These are phyloP conservation scores for Nematostella vectensis DNA, from an alignment of 92 coral and sea anemone genomes.

Conservation along the genomic window DNA sequence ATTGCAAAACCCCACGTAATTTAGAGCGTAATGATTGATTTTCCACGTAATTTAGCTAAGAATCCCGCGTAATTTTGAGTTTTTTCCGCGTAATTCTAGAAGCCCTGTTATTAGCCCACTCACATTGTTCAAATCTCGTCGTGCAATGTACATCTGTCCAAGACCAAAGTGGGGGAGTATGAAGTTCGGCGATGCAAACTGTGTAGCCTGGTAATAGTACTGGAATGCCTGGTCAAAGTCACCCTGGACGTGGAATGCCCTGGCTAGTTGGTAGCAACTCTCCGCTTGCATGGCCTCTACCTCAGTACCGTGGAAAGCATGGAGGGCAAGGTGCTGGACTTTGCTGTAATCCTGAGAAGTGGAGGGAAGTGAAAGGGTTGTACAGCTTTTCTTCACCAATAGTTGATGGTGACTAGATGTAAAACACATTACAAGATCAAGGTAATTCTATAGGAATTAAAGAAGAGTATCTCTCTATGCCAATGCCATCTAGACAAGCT, in stretches of 20 bases:
- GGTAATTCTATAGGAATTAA: neutral
- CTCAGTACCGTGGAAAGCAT: constrained; percentile 99
- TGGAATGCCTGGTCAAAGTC: constrained; percentile 97
- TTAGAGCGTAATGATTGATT: no score
- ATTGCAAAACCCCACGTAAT: no score
- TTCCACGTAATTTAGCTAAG: no score
- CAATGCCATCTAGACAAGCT: no score
- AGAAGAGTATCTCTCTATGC: neutral
- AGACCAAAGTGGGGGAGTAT: constrained; percentile 97
- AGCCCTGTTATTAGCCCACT: constrained; percentile 23
- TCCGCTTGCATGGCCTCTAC: constrained; percentile 99
- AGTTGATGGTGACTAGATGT: constrained; percentile 43
- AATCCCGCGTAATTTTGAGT: no score
- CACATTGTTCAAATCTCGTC: constrained; percentile 91
- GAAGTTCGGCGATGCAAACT: constrained; percentile 90
- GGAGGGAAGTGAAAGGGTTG: constrained; percentile 54
- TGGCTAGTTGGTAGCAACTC: constrained; percentile 91
- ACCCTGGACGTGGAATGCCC: constrained; percentile 96
- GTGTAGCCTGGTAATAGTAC: constrained; percentile 95
- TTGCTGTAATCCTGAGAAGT: constrained; percentile 83
- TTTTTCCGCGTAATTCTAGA: no score
- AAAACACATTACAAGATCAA: neutral
- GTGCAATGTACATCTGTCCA: constrained; percentile 97
- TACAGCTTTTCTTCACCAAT: constrained; percentile 59
- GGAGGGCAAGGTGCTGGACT: constrained; percentile 93